Base-by-base conservation (phyloP, 1,140 invertebrate genomes). In the Drusus annulatus region DNA sequence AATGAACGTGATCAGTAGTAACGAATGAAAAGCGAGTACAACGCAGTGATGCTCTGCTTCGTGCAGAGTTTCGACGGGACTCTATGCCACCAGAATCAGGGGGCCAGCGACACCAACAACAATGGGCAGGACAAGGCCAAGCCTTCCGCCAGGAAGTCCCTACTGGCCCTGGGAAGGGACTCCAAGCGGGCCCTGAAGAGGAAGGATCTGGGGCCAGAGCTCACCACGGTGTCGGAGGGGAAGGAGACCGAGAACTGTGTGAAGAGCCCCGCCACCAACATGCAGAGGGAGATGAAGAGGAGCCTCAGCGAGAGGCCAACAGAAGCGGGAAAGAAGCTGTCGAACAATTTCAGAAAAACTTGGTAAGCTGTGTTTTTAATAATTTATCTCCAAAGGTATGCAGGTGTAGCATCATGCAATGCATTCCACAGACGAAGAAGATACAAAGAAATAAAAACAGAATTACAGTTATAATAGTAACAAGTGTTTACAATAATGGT, bases 21-120 rank as follows among this genome's bases (percentile, higher is more conserved):
- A 13, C 76, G 76, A 69, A 83, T 83, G 82, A 83, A 83, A 81
- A 83, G 82, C 63, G 82, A 83, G 52, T 83, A 83, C 79, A 76
- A 80, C 78, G 75, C 78, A 19, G 83, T 82, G 60, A 84, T 84
- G 83, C 78, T 84, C 76, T 84, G 83, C 80, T 84, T 84, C 71
- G 83, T 84, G 83, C 83, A 84, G 74, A 63, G 80, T 63, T 84
- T 84, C 78, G 83, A 84, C 23, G 83, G 83, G 17, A 51, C 58
- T 0, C 63, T 76, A 21, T 51, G 58, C 65, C 65, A 68, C 36
- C 78, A 25, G 45, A 36, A 51, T 28, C 56, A 52, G 28, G 69
- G 23, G 25, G n/a, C n/a, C 31, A 23, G 45, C 3, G 54, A 75
- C 51, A 62, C 45, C 45, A 58, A 76, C 6, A 62, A 74, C 36